Evolutionary conservation across 2,113 vertebrate species (phyloP).

Genomic region (Cyanoramphus novaezelandiae): DNA sequence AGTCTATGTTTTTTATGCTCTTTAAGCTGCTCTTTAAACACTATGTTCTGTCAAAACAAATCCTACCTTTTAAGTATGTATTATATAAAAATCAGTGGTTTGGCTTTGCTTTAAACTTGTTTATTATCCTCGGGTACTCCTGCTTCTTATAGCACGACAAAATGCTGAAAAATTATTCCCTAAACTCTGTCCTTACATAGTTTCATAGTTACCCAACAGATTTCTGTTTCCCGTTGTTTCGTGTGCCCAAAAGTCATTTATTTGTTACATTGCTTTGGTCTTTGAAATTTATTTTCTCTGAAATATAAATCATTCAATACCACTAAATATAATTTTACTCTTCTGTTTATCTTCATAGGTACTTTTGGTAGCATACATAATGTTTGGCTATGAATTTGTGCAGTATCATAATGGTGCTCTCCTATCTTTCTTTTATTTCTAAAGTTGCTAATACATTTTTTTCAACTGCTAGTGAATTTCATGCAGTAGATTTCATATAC

Average conservation of each 20-base stretch:
- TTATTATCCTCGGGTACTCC: not conserved
- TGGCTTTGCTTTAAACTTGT: not conserved
- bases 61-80: not conserved
- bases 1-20: not conserved
- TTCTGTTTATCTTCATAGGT: not conserved
- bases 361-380: not conserved
- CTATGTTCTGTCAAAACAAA: not conserved
- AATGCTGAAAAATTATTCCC: not conserved
- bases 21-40: not conserved
- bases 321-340: not conserved
- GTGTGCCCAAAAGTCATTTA: not conserved
- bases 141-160: not conserved
- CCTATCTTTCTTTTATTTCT: not conserved
- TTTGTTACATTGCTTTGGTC: not conserved
- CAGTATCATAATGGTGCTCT: not conserved
- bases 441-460: not conserved
- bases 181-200: not conserved
- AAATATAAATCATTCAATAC: not conserved
- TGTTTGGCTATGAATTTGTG: not conserved
- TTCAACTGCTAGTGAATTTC: not conserved
- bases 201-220: not conserved
- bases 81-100: not conserved
- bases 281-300: not conserved
- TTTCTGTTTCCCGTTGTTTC: not conserved
- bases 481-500: not conserved